Conservation (phyloP, 2,113 vertebrate species). For the Carollia perspicillata region DNA sequence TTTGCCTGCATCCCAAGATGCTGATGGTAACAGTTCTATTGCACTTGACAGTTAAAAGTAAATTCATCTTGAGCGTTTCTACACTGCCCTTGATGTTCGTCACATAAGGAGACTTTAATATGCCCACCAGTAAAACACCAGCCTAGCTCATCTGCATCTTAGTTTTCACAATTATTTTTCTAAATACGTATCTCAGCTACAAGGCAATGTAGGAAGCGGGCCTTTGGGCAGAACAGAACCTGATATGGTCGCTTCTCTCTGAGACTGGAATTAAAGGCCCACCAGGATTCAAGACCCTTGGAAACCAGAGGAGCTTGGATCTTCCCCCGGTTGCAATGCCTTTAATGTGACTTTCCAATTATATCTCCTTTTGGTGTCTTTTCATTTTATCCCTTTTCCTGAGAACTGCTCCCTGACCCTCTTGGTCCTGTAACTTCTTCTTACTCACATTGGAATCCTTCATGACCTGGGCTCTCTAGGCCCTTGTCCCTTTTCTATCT, state of each 20-base stretch:
- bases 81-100: constrained; percentile 52
- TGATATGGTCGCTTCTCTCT: not conserved
- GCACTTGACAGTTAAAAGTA: constrained; percentile 68
- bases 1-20: constrained; percentile 23
- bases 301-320: not conserved
- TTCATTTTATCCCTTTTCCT: not conserved
- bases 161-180: not conserved
- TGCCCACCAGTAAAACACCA: constrained; percentile 37
- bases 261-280: not conserved
- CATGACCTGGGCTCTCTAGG: not conserved
- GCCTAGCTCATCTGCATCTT: not conserved
- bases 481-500: not conserved
- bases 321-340: not conserved
- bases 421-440: not conserved
- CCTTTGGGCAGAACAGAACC: not conserved
- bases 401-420: not conserved
- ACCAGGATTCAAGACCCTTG: not conserved
- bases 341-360: not conserved
- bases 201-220: not conserved
- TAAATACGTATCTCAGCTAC: not conserved
- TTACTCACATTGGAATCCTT: not conserved
- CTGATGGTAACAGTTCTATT: constrained; percentile 60
- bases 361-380: not conserved
- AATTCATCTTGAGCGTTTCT: constrained; percentile 55
- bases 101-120: constrained; percentile 50